These are phyloP conservation scores for Neoitamus cyanurus DNA, from an alignment of 2,888 invertebrate species.

Conservation along the genomic window DNA sequence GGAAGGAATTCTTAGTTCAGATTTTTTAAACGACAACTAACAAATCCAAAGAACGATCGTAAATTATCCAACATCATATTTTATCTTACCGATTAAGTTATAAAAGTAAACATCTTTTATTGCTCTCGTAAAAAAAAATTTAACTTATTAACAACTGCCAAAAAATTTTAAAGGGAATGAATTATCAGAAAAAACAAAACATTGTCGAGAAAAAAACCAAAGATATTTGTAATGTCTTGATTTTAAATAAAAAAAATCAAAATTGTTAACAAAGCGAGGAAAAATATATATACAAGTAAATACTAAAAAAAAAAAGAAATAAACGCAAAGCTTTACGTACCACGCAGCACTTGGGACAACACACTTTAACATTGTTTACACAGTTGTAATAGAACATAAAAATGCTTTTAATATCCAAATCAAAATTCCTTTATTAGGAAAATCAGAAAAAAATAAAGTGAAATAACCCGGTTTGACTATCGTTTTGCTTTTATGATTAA, in stretches of 20 bases:
- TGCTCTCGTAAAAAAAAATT: constrained; percentile 13
- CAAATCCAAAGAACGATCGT: not conserved
- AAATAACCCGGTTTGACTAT: not conserved
- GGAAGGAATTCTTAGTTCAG: constrained; percentile 72
- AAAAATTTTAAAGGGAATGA: constrained; percentile 1
- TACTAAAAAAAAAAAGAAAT: not conserved
- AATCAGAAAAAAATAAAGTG: not conserved
- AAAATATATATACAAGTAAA: not conserved
- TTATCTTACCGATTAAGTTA: constrained; percentile 20
- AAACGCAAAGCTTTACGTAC: not conserved
- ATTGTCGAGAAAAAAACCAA: not conserved
- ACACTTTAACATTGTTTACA: constrained; percentile 17
- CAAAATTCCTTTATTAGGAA: not conserved
- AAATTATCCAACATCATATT: constrained; percentile 4
- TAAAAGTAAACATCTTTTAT: not conserved
- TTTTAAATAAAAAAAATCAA: not conserved
- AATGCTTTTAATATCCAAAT: constrained; percentile 30
- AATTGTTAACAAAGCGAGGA: not conserved
- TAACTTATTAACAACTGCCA: constrained; percentile 29
- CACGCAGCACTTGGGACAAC: not conserved
- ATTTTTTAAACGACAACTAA: constrained; percentile 39
- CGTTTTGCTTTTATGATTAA: not conserved
- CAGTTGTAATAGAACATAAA: constrained; percentile 16
- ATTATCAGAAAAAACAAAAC: not conserved
- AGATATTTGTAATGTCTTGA: not conserved